phyloP scores from a whole-genome alignment of 1,140 invertebrate species.

The fruit fly (Drosophila melanogaster) region Release_6_plus_ISO1_MT NT_037436.4:19945501-19946000 shows the following conservation, averaged over 20 bases:
- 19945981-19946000: slow-evolving; percentile 24
- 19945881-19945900: slow-evolving; percentile 46
- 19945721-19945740: too few relatives aligned
- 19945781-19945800: slow-evolving; percentile 64
- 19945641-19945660: not conserved
- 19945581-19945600: slow-evolving; percentile 54
- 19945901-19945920: slow-evolving; percentile 1
- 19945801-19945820: slow-evolving; percentile 78
- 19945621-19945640: too few relatives aligned
- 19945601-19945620: not conserved
- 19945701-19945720: too few relatives aligned
- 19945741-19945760: slow-evolving; percentile 16
- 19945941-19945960: slow-evolving; percentile 23
- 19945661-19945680: too few relatives aligned
- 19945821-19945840: slow-evolving; percentile 44
- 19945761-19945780: slow-evolving; percentile 64
- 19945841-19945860: slow-evolving; percentile 69
- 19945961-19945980: too few relatives aligned
- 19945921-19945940: slow-evolving; percentile 7
- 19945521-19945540: slow-evolving; percentile 52
- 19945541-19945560: slow-evolving; percentile 1
- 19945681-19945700: too few relatives aligned
- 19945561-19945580: slow-evolving; percentile 21
- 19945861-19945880: slow-evolving; percentile 64
- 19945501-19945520: slow-evolving; percentile 78